These are phyloP conservation scores for Galerucella pusilla DNA, from an alignment of 2,888 invertebrate genomes.

Conservation along the genomic window DNA sequence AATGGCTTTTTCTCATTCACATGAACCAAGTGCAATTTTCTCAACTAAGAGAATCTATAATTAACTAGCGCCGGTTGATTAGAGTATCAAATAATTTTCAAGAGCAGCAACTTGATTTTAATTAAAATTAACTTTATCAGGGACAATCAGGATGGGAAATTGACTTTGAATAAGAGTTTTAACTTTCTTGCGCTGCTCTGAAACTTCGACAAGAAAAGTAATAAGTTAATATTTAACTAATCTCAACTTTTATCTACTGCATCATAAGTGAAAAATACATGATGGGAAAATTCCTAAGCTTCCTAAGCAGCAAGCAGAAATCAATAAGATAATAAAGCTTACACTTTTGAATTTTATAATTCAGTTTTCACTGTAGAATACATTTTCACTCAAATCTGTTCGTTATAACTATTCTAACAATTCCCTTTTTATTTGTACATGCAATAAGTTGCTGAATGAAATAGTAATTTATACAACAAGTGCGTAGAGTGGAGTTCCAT, in stretches of 20 bases:
- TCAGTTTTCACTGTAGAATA: too few species aligned
- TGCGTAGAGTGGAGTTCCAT: too few species aligned
- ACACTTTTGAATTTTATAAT: not conserved
- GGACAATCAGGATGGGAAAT: slow-evolving; percentile 30
- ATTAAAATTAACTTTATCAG: slow-evolving; percentile 34
- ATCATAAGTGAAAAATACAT: slow-evolving; percentile 9
- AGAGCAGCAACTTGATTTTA: slow-evolving; percentile 27
- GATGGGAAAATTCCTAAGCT: slow-evolving; percentile 7
- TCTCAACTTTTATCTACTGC: slow-evolving; percentile 21
- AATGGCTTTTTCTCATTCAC: not conserved
- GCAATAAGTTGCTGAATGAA: not conserved
- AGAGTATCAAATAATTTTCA: slow-evolving; percentile 25
- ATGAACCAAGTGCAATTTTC: not conserved
- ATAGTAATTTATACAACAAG: not conserved
- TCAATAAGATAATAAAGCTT: not conserved
- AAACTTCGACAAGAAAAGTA: slow-evolving; percentile 29
- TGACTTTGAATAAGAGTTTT: slow-evolving; percentile 31
- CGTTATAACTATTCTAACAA: too few species aligned
- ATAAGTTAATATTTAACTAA: slow-evolving; percentile 26
- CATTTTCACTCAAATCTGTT: too few species aligned
- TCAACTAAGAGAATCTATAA: slow-evolving; percentile 22
- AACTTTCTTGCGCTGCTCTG: slow-evolving; percentile 6
- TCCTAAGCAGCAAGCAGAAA: not conserved
- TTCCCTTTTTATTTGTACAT: too few species aligned
- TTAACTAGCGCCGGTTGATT: slow-evolving; percentile 25